A percentile compares a stretch with the other conserved stretches of the same genome.
phyloP scores from a whole-genome alignment of 2,797 vertebrate genomes.

The Enoplosus armatus region DNA sequence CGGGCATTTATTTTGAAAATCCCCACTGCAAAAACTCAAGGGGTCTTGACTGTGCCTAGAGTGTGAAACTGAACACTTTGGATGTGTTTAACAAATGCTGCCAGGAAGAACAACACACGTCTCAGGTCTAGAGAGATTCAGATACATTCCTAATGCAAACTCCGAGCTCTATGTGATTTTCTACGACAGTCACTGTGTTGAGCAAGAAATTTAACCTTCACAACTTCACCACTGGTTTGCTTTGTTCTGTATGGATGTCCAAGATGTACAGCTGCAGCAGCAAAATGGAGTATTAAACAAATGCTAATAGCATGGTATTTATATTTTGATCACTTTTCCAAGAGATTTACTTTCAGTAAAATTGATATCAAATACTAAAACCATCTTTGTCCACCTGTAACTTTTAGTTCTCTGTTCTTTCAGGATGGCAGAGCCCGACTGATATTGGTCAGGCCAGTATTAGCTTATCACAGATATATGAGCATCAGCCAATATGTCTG shows the following conservation, averaged over 20 bases:
- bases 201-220: conserved; percentile 41
- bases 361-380: not conserved
- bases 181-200: conserved; percentile 36
- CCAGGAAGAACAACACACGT: conserved; percentile 74
- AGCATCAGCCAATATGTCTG: not conserved
- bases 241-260: not conserved
- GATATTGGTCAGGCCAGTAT: not conserved
- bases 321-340: not conserved
- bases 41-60: conserved; percentile 65
- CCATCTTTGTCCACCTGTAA: not conserved
- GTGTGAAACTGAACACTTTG: conserved; percentile 72
- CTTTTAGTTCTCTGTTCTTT: not conserved
- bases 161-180: conserved; percentile 49
- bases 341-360: not conserved
- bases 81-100: conserved; percentile 73
- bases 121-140: conserved; percentile 49
- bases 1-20: conserved; percentile 80
- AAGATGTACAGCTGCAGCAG: not conserved
- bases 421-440: not conserved
- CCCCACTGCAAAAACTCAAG: conserved; percentile 63
- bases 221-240: conserved; percentile 13
- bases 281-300: conserved; percentile 1
- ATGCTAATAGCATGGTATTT: not conserved
- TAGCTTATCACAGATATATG: not conserved
- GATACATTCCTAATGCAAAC: conserved; percentile 64